These are phyloP conservation scores for Coptodon rendalli DNA, from an alignment of 2,113 vertebrate species.

Conservation along the genomic window DNA sequence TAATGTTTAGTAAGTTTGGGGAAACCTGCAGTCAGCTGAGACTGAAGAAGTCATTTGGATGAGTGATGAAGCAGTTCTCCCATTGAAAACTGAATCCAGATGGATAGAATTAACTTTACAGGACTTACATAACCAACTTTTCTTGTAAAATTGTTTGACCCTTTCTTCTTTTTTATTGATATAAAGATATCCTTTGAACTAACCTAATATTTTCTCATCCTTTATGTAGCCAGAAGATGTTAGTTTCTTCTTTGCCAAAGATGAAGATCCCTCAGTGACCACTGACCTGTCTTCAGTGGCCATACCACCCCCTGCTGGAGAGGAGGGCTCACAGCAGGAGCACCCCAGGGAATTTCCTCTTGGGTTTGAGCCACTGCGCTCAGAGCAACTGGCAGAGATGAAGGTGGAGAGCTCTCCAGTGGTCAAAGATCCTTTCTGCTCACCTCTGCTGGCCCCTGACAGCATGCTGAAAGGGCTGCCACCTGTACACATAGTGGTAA, in stretches of 20 bases:
- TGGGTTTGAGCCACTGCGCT: constrained; percentile 81
- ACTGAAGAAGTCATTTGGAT: not conserved
- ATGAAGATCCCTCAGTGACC: constrained; percentile 43
- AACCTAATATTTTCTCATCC: not conserved
- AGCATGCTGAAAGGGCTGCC: constrained; percentile 72
- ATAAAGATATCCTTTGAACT: not conserved
- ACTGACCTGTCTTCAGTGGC: constrained; percentile 25
- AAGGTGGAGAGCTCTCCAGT: constrained; percentile 72
- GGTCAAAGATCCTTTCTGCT: constrained; percentile 82
- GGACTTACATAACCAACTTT: not conserved
- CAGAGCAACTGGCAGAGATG: constrained; percentile 67
- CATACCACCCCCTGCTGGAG: constrained; percentile 28
- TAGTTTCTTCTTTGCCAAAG: constrained; percentile 63
- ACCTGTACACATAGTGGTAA: constrained; percentile 76
- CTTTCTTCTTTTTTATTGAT: not conserved
- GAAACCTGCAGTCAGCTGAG: not conserved
- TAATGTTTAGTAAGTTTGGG: not conserved
- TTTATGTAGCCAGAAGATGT: constrained; percentile 62
- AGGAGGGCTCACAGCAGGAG: constrained; percentile 17
- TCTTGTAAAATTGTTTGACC: not conserved
- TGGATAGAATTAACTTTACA: not conserved
- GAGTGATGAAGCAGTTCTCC: not conserved
- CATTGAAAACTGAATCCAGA: not conserved
- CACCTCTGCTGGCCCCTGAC: constrained; percentile 77
- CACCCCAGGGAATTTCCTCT: constrained; percentile 68